Percentiles rank a stretch among this genome's conserved stretches.
Evolutionary conservation across 2,888 invertebrate species (phyloP).

Genomic region (Polia nebulosa): DNA sequence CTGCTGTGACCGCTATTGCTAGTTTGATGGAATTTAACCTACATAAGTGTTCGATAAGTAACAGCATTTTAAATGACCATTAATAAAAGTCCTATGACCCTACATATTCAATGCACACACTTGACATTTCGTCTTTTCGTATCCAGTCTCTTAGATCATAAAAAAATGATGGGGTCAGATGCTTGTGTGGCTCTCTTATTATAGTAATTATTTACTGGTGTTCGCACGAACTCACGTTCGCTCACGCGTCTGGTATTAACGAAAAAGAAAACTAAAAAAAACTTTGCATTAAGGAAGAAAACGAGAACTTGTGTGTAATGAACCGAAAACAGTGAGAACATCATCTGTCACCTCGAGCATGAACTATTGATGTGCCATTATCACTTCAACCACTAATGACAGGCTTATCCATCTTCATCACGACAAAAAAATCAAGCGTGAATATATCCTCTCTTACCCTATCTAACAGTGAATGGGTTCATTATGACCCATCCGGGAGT

Average conservation of each 20-base stretch:
- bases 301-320: conserved; percentile 22
- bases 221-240: too few relatives aligned
- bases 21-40: neutral
- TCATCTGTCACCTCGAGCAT: conserved; percentile 43
- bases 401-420: conserved; percentile 35
- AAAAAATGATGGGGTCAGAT: too few relatives aligned
- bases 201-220: too few relatives aligned
- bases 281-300: neutral
- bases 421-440: conserved; percentile 19
- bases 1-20: neutral
- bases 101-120: too few relatives aligned
- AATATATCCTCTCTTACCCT: conserved; percentile 25
- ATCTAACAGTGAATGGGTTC: conserved; percentile 32
- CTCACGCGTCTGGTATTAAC: neutral
- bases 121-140: too few relatives aligned
- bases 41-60: neutral
- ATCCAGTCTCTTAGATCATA: too few relatives aligned
- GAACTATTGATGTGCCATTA: conserved; percentile 46
- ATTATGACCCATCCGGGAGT: conserved; percentile 37
- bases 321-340: conserved; percentile 12
- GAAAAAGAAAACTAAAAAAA: neutral
- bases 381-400: conserved; percentile 43
- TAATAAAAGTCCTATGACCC: neutral
- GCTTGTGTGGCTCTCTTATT: too few relatives aligned
- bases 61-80: neutral